These are phyloP conservation scores for Micrasema longulum DNA, from an alignment of 1,140 invertebrate genomes.

Conservation along the genomic window DNA sequence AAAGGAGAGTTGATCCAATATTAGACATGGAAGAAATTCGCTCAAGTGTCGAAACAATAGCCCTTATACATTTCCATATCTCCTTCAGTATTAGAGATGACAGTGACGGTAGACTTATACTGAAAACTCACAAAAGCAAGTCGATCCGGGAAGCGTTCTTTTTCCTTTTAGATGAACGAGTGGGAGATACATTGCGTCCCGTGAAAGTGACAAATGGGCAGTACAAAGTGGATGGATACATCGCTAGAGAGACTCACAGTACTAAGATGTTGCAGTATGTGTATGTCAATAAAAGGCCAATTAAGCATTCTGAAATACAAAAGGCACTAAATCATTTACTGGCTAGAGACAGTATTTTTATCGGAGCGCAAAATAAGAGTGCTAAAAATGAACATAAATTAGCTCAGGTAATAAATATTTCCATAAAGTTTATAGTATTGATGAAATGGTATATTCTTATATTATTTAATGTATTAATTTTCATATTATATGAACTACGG, in stretches of 20 bases:
- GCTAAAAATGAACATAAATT: conserved; percentile 1
- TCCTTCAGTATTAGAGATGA: conserved; percentile 71
- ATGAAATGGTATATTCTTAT: too few species aligned
- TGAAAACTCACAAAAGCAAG: conserved; percentile 64
- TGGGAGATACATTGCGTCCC: conserved; percentile 59
- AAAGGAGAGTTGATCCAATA: conserved; percentile 64
- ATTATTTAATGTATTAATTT: too few species aligned
- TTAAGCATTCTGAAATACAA: conserved; percentile 66
- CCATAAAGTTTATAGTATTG: too few species aligned
- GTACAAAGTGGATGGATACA: conserved; percentile 64
- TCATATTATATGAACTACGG: too few species aligned
- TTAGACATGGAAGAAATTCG: conserved; percentile 69
- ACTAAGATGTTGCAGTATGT: conserved; percentile 70
- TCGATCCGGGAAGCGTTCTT: conserved; percentile 63
- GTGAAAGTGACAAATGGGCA: conserved; percentile 58
- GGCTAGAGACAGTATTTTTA: conserved; percentile 52
- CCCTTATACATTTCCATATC: conserved; percentile 67
- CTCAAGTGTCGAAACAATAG: conserved; percentile 64
- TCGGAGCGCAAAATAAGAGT: conserved; percentile 22
- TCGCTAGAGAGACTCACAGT: conserved; percentile 62
- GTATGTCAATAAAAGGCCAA: conserved; percentile 70
- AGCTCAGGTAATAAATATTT: too few species aligned
- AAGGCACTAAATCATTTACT: conserved; percentile 64
- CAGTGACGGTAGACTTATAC: conserved; percentile 61
- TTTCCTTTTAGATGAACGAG: conserved; percentile 64